Evolutionary conservation across 2,888 invertebrate species (phyloP), one percentile per base, ranked within the genome.

Genomic region (Argynnis bischoffii): DNA sequence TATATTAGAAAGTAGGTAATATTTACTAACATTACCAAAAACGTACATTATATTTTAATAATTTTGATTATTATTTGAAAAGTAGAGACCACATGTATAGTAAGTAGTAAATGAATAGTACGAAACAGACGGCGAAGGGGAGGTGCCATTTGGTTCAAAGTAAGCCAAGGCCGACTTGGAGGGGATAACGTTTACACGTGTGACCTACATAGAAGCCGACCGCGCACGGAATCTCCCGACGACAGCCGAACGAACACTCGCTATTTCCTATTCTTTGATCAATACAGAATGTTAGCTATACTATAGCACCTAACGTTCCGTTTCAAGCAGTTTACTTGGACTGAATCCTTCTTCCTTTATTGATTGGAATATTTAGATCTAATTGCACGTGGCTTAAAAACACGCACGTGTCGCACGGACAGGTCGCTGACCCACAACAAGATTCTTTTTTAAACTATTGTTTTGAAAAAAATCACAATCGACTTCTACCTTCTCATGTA

Each of bases 101-200:
- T 74, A 74, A 54, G 26, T 74, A 74, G 69, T 68, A 71, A 70
- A 74, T 67, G 74, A 69, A 75, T 75, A 75, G 77, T 71, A 75
- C 72, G 71, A 77, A 75, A 74, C 72, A 74, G 73, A 74, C 77
- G 78, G 85, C 86, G 87, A 89, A 88, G 85, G 88, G 83, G 85
- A 84, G 82, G 84, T 84, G 84, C 87, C 83, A 87, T 85, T 88
- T 85, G 85, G 82, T 78, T 74, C 79, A 83, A 89, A 90, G 89
- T 92, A 92, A 92, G 92, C 92, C 92, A 92, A 93, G 92, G 92
- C 89, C 92, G 89, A 81, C 74, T 79, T 86, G 85, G 90, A 81
- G 90, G 91, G 93, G 90, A 90, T 86, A 89, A 84, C 87, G 89
- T 81, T 90, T 88, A 92, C 93, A 93, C 93, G 93, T 93, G 93